phyloP scores from a whole-genome alignment of 2,113 vertebrate species.

The Murina feae region DNA sequence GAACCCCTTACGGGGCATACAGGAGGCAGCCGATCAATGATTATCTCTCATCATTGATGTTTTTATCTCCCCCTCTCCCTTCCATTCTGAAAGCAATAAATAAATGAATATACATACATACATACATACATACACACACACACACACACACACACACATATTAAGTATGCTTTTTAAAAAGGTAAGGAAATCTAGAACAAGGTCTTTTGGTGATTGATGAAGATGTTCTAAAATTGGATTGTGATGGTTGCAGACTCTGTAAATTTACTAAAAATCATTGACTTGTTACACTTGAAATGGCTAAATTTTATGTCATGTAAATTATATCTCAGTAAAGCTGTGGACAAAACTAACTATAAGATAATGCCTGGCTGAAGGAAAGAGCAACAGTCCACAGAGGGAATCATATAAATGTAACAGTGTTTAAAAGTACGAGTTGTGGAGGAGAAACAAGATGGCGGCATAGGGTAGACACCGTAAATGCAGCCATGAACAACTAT shows the following conservation, averaged over 20 bases:
- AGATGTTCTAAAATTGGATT: background rate
- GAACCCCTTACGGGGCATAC: too few species aligned
- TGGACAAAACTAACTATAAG: slow-evolving; percentile 18
- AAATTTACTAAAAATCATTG: slow-evolving; percentile 24
- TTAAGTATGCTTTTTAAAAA: background rate
- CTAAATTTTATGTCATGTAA: background rate
- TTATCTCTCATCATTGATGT: background rate
- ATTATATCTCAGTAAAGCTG: background rate
- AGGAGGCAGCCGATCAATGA: background rate
- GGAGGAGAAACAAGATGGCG: too few species aligned
- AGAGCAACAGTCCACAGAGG: background rate
- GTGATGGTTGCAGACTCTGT: background rate
- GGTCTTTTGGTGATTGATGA: background rate
- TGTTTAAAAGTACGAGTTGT: background rate
- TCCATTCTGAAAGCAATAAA: background rate
- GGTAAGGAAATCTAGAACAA: slow-evolving; percentile 23
- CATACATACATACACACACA: too few species aligned
- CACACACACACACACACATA: too few species aligned
- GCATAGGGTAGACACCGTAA: too few species aligned
- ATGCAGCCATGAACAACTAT: too few species aligned
- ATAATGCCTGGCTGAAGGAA: background rate
- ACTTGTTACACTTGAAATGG: background rate
- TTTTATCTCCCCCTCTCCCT: background rate
- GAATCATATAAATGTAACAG: background rate
- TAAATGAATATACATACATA: background rate